A percentile compares a stretch with the other conserved stretches of the same genome.
phyloP scores from a whole-genome alignment of 1,140 invertebrate genomes.

The Hesperophylax magnus region DNA sequence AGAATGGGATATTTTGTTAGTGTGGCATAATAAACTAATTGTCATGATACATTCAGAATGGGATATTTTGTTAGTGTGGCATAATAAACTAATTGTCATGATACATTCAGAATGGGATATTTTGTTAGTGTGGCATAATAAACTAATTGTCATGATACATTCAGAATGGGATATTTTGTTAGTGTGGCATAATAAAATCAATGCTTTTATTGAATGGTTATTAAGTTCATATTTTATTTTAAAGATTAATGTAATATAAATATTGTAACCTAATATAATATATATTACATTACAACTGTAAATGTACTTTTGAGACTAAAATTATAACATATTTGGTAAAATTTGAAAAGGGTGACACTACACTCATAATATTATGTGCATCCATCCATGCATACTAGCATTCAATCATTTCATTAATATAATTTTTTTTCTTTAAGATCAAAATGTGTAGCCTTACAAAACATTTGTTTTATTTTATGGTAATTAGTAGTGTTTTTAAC shows the following conservation, averaged over 20 bases:
- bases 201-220: slow-evolving; percentile 11
- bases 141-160: too few species aligned
- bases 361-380: neutral
- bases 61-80: too few species aligned
- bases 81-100: too few species aligned
- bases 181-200: neutral
- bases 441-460: neutral
- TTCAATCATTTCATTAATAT: neutral
- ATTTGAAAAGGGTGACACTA: slow-evolving; percentile 12
- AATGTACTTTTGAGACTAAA: slow-evolving; percentile 34
- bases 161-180: neutral
- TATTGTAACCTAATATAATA: neutral
- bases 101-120: too few species aligned
- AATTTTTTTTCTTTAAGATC: neutral
- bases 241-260: slow-evolving; percentile 21
- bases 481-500: too few species aligned
- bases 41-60: too few species aligned
- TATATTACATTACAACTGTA: slow-evolving; percentile 12
- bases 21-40: too few species aligned
- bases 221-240: slow-evolving; percentile 15
- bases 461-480: neutral
- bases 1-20: too few species aligned
- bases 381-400: neutral
- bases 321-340: slow-evolving; percentile 22
- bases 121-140: too few species aligned